A percentile compares a stretch with the other conserved stretches of the same genome.
These are phyloP conservation scores for Nymphalis c-album DNA, from an alignment of 2,888 invertebrate genomes.

Conservation along the genomic window DNA sequence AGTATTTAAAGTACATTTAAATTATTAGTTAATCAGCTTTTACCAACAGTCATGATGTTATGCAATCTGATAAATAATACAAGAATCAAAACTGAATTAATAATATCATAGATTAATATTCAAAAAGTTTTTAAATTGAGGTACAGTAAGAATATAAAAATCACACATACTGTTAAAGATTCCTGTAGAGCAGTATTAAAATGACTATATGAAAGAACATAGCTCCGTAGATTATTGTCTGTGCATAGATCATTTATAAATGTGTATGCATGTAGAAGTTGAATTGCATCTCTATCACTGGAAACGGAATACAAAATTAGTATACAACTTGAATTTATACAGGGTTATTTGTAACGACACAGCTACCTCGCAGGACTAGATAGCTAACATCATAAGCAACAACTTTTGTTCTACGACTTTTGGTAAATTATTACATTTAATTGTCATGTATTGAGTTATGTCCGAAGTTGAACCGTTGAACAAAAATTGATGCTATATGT, in stretches of 20 bases:
- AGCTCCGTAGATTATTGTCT: constrained; percentile 58
- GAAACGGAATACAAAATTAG: constrained; percentile 33
- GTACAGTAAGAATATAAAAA: not conserved
- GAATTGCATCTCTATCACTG: constrained; percentile 68
- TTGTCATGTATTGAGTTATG: too few relatives aligned
- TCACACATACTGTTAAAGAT: constrained; percentile 57
- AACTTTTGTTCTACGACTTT: too few relatives aligned
- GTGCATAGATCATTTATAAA: constrained; percentile 69
- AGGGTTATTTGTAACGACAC: too few relatives aligned
- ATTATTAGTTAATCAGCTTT: too few relatives aligned
- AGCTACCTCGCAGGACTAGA: too few relatives aligned
- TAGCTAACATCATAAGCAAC: too few relatives aligned
- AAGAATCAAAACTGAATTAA: not conserved
- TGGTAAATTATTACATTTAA: too few relatives aligned
- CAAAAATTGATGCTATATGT: too few relatives aligned
- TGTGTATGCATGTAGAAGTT: constrained; percentile 69
- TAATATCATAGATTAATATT: not conserved
- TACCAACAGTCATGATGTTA: too few relatives aligned
- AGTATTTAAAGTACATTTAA: too few relatives aligned
- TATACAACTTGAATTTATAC: not conserved
- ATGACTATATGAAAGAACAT: constrained; percentile 65
- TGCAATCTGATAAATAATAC: too few relatives aligned
- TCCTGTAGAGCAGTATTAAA: constrained; percentile 57
- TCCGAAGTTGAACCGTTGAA: too few relatives aligned
- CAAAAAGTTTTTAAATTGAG: not conserved